Base-by-base conservation (phyloP, 1,140 invertebrate genomes). In the Trichonephila clavipes region DNA sequence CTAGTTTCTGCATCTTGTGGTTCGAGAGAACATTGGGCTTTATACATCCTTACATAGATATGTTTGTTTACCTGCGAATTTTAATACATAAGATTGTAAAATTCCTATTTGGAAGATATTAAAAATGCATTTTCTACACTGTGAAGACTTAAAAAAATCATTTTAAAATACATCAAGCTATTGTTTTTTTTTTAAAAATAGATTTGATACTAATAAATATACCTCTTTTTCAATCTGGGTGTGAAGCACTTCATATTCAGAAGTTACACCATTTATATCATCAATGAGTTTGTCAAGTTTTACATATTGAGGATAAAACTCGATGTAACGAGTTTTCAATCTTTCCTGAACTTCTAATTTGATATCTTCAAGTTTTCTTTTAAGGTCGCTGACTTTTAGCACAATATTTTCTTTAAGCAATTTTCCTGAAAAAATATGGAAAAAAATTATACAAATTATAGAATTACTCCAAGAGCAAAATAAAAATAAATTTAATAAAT, bases 161-260 rank as follows among this genome's bases (percentile, higher is more conserved):
- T 34, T 19, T 81, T 18, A 77, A 90, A 61, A 62, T 28, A 62
- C 16, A 34, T 51, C 51, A 40, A 2, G 4, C 2, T 40, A 4
- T 51, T 51, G 0, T 51, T 51, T 10, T 51, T 5, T 12, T 51
- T 51, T 10, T 10, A 10, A 51, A 51, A 51, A 51, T 10, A 51
- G 5, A 51, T 51, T 51, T 12, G 10, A 51, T 51, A 12, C 5
- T 51, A 10, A 51, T 10, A 51, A 83, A 28, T 21, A 28, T 21
- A 96, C 95, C 95, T 96, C 95, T 86, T 95, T 95, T 92, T 96
- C 95, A 94, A 96, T 95, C 61, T 94, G 95, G 21, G 95, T 92
- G 21, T 90, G 83, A 7, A 96, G 92, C 40, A 94, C 87, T n/a
- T 95, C 88, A 95, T 96, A 95, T 90, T 96, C 95, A 62, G 92